Evolutionary conservation across 2,888 invertebrate genomes (phyloP).

Genomic region (Eueremaeus valkanovi): DNA sequence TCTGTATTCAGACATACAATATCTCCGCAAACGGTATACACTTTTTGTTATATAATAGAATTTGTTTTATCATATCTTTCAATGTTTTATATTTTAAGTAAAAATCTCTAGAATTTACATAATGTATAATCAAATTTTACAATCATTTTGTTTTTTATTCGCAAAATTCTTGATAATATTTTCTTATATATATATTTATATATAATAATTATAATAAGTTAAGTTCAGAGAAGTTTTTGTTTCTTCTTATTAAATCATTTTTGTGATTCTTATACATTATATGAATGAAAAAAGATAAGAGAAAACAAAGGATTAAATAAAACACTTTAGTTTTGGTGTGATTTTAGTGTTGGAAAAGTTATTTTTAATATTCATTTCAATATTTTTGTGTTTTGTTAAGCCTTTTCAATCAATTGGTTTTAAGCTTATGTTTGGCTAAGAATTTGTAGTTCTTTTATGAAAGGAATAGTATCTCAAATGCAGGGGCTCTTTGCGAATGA

Average conservation of each 20-base stretch:
- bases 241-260: not conserved
- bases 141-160: not conserved
- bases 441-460: too few relatives aligned
- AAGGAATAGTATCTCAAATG: constrained; percentile 25
- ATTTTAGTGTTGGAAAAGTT: not conserved
- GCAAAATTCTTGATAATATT: constrained; percentile 6
- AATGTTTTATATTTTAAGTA: constrained; percentile 14
- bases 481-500: constrained; percentile 29
- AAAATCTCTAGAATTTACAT: constrained; percentile 34
- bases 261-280: not conserved
- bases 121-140: constrained; percentile 35
- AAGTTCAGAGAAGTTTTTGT: constrained; percentile 1
- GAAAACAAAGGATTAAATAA: not conserved
- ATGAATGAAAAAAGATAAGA: too few relatives aligned
- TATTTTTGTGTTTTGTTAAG: too few relatives aligned
- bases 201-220: constrained; percentile 15
- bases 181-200: not conserved
- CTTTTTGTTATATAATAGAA: constrained; percentile 24
- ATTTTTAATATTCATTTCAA: not conserved
- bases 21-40: constrained; percentile 35
- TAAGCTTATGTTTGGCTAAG: too few relatives aligned
- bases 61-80: not conserved
- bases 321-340: not conserved
- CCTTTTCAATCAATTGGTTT: constrained; percentile 18
- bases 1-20: constrained; percentile 36